These are phyloP conservation scores for Cynaeus angustus DNA, from an alignment of 2,888 invertebrate genomes.

Conservation along the genomic window DNA sequence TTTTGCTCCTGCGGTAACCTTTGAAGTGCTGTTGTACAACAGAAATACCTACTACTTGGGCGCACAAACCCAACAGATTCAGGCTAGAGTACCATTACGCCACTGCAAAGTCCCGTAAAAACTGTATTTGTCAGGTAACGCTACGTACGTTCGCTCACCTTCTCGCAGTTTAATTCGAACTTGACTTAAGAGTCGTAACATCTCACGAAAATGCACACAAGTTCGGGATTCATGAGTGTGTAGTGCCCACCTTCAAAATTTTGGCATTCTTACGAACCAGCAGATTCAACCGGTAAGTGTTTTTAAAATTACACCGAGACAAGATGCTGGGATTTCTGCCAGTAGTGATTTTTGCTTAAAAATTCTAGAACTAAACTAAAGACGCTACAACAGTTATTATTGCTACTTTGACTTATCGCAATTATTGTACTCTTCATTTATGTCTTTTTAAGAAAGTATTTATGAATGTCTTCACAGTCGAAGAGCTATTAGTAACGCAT, in stretches of 20 bases:
- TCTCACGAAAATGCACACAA: slow-evolving; percentile 41
- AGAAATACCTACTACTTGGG: slow-evolving; percentile 10
- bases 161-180: slow-evolving; percentile 53
- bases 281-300: neutral
- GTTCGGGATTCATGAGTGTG: slow-evolving; percentile 12
- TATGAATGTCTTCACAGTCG: slow-evolving; percentile 3
- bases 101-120: slow-evolving; percentile 65
- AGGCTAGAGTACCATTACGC: slow-evolving; percentile 53
- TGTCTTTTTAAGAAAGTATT: neutral
- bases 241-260: slow-evolving; percentile 19
- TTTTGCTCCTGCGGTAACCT: slow-evolving; percentile 28
- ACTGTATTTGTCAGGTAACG: slow-evolving; percentile 65
- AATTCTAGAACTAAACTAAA: too few species aligned
- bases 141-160: slow-evolving; percentile 62
- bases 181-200: slow-evolving; percentile 33
- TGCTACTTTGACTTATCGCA: neutral
- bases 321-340: too few species aligned
- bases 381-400: too few species aligned
- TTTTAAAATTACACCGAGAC: slow-evolving; percentile 2
- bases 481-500: slow-evolving; percentile 36
- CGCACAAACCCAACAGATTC: slow-evolving; percentile 38
- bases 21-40: slow-evolving; percentile 13
- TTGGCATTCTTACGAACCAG: slow-evolving; percentile 1
- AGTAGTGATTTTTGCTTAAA: neutral
- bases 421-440: neutral